Evolutionary conservation across 2,113 vertebrate genomes (phyloP), one percentile per base, ranked within the genome.

Genomic region (Parus major): DNA sequence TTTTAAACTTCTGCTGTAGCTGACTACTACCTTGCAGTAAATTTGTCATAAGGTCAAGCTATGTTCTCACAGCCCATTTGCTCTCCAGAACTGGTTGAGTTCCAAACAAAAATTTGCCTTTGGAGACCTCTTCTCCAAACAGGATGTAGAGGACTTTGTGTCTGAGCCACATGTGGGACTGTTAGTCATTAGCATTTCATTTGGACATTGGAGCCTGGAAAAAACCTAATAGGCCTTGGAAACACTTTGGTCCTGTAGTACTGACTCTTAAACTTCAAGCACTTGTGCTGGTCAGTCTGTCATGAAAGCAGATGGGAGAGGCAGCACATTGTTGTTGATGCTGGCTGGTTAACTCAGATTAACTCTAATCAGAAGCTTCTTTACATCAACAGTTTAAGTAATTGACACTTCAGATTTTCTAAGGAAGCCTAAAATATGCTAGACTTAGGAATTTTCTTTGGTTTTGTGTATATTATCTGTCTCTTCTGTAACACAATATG

Each of bases 351-450:
- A 91, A 65, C 35, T 77, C 33, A 13, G 42, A 33, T 72, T 92
- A 85, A 56, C 35, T 77, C 55, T 76, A 36, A 75, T 63, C 63
- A 92, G 61, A 89, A 79, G 35, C 61, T 91, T 78, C 46, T 44
- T 41, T 64, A 57, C 35, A 72, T 88, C 68, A 65, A 16, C 73
- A n/a, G 4, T 52, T 25, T 71, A 72, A 93, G 53, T 84, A 91
- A 76, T 33, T 90, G 80, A 86, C 52, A 41, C 64, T 92, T 85
- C 23, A 65, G 10, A 76, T 94, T 91, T 90, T 56, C 53, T 70
- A 75, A 68, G 49, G 65, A 94, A 92, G 69, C 53, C 69, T 94
- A 75, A 92, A 95, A 86, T 93, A 86, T 77, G 91, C 76, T 93
- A 70, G 65, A 73, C 52, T 78, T 86, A 64, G 29, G 56, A 16